These are phyloP conservation scores for Epistrophe eligans DNA, from an alignment of 2,888 invertebrate species.

Conservation along the genomic window DNA sequence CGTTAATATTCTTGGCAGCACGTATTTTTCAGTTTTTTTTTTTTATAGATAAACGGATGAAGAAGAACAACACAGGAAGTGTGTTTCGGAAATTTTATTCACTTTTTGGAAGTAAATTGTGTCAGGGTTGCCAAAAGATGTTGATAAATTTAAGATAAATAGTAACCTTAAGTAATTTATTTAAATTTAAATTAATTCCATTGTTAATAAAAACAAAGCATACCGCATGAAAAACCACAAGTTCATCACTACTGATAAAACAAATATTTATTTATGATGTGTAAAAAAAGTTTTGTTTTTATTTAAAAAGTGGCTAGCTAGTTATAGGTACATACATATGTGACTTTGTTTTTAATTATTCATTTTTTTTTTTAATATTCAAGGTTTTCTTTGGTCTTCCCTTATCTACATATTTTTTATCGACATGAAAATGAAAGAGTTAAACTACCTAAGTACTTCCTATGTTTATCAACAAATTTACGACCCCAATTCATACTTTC, in stretches of 20 bases:
- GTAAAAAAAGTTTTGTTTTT: not conserved
- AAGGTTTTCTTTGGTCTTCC: too few species aligned
- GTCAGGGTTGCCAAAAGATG: constrained; percentile 59
- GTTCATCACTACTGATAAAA: not conserved
- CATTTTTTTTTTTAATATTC: too few species aligned
- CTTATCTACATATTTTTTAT: too few species aligned
- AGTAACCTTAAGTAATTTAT: constrained; percentile 5
- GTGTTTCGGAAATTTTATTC: constrained; percentile 60
- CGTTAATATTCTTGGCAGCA: constrained; percentile 61
- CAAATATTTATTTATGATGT: not conserved
- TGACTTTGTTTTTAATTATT: too few species aligned
- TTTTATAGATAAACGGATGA: constrained; percentile 28
- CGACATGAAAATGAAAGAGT: too few species aligned
- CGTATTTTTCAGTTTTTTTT: constrained; percentile 26
- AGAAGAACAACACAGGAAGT: constrained; percentile 57
- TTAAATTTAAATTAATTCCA: not conserved
- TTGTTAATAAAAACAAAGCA: not conserved
- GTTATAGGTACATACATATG: too few species aligned
- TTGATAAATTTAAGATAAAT: constrained; percentile 19
- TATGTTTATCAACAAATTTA: too few species aligned
- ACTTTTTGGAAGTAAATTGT: constrained; percentile 53
- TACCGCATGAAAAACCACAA: not conserved
- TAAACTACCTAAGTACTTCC: too few species aligned
- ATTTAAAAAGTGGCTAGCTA: too few species aligned
- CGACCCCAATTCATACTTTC: too few species aligned